Evolutionary conservation across 30 jellyfish, hydroid and myxozoan species (phyloP), one percentile per base, ranked within the genome.

Genomic region (Pseudorhiza aurosa): DNA sequence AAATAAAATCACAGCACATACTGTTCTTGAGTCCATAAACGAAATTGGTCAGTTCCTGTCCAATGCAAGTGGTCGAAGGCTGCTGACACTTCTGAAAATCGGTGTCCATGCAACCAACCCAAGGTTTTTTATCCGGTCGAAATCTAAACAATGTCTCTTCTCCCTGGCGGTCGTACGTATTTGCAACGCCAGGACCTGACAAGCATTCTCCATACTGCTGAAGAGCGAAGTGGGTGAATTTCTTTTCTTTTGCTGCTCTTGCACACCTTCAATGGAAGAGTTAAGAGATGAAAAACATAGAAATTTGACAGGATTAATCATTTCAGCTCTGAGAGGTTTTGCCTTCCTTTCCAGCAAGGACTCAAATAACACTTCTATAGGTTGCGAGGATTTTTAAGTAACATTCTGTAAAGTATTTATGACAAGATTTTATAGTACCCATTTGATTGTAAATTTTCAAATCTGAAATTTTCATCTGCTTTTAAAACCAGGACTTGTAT

Each of bases 11-110:
- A n/a, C n/a, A n/a, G n/a, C n/a, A 44, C 65, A 21, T 67, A 92
- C 99, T 95, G 75, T 93, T 82, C 42, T 77, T 92, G 11, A 93
- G 75, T 2, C 99, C 99, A 87, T 93, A 93, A 8, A 93, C 99
- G 65, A 93, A 93, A 80, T 93, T 93, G 8, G 99, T 93, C 57
- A 47, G 37, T 55, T 93, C 97, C 78, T 75, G 90, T 14, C 99
- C 99, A 46, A 93, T 58, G 69, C 99, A 93, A 17, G 97, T 93
- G 9, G 83, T 24, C 18, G 99, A 86, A 10, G 94, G 88, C 42
- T 68, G 97, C 14, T 58, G 30, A 62, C 99, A 93, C 68, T 63
- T 72, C 47, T 82, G 77, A 43, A 56, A 82, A 68, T 93, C 96
- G 11, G 90, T 72, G 25, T 93, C 97, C 90, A 93, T 82, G 73